Conservation (phyloP, 2,888 invertebrate species). For the Stratiomys singularior region DNA sequence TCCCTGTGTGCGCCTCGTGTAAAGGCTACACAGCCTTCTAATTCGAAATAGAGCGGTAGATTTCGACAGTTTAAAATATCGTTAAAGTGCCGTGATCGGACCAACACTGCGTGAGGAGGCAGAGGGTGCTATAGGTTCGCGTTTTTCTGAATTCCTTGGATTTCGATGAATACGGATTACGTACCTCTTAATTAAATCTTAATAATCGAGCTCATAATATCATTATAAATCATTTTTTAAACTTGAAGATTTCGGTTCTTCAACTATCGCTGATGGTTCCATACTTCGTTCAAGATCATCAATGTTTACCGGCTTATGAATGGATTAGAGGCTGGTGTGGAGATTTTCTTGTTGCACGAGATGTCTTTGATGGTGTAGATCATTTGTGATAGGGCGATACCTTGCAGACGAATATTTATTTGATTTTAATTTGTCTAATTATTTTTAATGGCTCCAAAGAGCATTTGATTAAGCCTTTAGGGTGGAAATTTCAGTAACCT, state of each 20-base stretch:
- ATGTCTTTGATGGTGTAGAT: neutral
- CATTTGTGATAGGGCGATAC: neutral
- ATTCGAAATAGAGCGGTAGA: constrained; percentile 46
- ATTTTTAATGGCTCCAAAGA: constrained; percentile 35
- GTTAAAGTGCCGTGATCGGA: constrained; percentile 14
- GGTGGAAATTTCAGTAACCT: neutral
- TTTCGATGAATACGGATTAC: neutral
- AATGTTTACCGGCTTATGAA: constrained; percentile 37
- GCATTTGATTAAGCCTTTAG: neutral
- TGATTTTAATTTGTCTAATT: constrained; percentile 48
- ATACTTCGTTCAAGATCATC: constrained; percentile 16
- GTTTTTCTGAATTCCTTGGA: constrained; percentile 1
- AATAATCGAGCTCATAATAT: constrained; percentile 26
- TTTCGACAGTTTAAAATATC: constrained; percentile 45
- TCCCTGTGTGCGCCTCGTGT: constrained; percentile 1
- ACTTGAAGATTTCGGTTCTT: neutral
- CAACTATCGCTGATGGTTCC: neutral
- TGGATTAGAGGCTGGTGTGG: constrained; percentile 13
- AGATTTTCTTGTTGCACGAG: neutral
- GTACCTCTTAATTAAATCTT: constrained; percentile 17
- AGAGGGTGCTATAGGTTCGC: neutral
- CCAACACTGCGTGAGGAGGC: neutral
- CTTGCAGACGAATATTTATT: constrained; percentile 43
- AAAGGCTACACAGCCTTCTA: constrained; percentile 15
- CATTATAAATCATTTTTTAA: constrained; percentile 25